Evolutionary conservation across 2,888 invertebrate species (phyloP).

Genomic region (Zootermopsis nevadensis): DNA sequence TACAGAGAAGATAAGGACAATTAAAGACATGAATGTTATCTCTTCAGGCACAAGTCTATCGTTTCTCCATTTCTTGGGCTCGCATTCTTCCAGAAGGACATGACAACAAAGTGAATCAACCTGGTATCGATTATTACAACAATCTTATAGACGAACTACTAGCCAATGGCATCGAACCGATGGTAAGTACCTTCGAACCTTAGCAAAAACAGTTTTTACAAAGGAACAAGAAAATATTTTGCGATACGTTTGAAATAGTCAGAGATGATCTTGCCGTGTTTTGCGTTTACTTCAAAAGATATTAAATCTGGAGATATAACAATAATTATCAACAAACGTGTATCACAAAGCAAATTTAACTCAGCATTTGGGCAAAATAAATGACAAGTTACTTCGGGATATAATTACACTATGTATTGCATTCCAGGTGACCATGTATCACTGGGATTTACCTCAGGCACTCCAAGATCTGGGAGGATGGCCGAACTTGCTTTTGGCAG

Average conservation of each 20-base stretch:
- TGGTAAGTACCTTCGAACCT: not conserved
- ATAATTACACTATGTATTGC: not conserved
- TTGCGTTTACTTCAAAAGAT: no score
- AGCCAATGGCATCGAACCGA: not conserved
- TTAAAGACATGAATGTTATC: no score
- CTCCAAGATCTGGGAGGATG: slow-evolving; percentile 69
- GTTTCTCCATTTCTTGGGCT: slow-evolving; percentile 9
- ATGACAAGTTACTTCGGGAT: no score
- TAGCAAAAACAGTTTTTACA: no score
- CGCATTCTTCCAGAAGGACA: not conserved
- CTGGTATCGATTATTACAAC: not conserved
- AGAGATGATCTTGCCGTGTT: no score
- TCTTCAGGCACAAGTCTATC: not conserved
- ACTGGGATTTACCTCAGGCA: slow-evolving; percentile 62
- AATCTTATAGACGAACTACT: not conserved
- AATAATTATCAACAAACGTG: no score
- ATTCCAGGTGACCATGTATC: slow-evolving; percentile 55
- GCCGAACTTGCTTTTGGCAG: slow-evolving; percentile 73
- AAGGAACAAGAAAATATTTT: no score
- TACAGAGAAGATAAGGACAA: no score
- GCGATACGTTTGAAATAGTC: no score
- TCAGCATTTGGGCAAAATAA: no score
- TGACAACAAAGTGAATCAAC: not conserved
- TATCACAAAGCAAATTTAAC: no score
- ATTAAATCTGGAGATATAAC: no score